These are phyloP conservation scores for Petrocephalus zakoni DNA, from an alignment of 2,113 vertebrate genomes.

Conservation along the genomic window DNA sequence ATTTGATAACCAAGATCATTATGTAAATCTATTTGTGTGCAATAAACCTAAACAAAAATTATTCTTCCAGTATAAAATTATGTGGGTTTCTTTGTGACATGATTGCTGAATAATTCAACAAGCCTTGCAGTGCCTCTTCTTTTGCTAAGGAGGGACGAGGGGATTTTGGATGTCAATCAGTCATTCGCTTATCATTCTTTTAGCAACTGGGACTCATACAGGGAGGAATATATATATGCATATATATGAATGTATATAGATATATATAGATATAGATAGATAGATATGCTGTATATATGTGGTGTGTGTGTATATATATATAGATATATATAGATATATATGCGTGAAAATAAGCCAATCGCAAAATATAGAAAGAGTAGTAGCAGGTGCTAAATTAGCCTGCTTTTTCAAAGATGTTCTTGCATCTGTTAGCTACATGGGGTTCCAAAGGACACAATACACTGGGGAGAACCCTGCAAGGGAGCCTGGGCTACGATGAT, in stretches of 20 bases:
- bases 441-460: background rate
- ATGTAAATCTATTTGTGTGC: slow-evolving; percentile 16
- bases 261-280: no score
- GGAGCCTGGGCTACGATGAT: background rate
- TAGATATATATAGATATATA: background rate
- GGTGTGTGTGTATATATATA: no score
- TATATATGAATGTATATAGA: background rate
- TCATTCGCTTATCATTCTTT: background rate
- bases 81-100: slow-evolving; percentile 13
- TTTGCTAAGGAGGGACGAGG: background rate
- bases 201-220: background rate
- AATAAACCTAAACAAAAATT: slow-evolving; percentile 18
- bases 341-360: background rate
- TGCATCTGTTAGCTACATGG: background rate
- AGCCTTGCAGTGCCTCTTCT: background rate
- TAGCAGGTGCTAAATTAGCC: background rate
- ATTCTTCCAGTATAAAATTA: slow-evolving; percentile 15
- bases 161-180: background rate
- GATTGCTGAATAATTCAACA: slow-evolving; percentile 21
- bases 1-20: slow-evolving; percentile 18
- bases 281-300: no score
- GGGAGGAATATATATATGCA: background rate
- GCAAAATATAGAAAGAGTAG: background rate
- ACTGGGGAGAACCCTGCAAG: background rate
- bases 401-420: background rate